Conservation (phyloP, 2,797 vertebrate genomes). For the Sebastes glaucus region DNA sequence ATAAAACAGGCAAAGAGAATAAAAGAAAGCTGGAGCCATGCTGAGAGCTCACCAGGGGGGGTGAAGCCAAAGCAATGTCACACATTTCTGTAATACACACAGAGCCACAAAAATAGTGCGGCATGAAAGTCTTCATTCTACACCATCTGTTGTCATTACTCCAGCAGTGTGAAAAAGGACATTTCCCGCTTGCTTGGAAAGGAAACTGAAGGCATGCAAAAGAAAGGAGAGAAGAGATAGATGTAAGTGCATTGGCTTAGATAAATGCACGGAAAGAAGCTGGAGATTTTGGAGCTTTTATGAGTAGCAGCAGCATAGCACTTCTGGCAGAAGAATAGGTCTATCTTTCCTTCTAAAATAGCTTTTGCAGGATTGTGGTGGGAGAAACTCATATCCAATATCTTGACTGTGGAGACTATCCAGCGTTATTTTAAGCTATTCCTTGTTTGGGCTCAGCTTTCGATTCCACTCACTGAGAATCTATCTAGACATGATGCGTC, state of each 20-base stretch:
- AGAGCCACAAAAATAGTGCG: slow-evolving; percentile 12
- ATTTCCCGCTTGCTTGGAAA: slow-evolving; percentile 18
- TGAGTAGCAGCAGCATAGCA: background rate
- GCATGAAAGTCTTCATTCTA: slow-evolving; percentile 24
- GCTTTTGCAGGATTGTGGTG: background rate
- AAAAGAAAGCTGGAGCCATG: slow-evolving; percentile 18
- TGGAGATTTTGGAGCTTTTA: background rate
- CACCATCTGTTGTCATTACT: slow-evolving; percentile 24
- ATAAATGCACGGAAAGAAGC: background rate
- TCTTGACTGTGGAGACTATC: background rate
- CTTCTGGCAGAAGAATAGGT: background rate
- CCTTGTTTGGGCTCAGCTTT: slow-evolving; percentile 8
- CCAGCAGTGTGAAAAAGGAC: slow-evolving; percentile 16
- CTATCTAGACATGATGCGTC: slow-evolving; percentile 2
- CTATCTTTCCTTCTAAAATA: slow-evolving; percentile 2
- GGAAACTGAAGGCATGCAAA: slow-evolving; percentile 1
- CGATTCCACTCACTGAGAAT: background rate
- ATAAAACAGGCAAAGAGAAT: slow-evolving; percentile 49
- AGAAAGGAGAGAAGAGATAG: background rate
- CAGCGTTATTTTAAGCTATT: background rate
- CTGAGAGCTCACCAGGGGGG: slow-evolving; percentile 47
- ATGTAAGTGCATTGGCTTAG: background rate
- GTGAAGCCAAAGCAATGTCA: slow-evolving; percentile 37
- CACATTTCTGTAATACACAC: slow-evolving; percentile 42
- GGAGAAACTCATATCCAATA: slow-evolving; percentile 9